Evolutionary conservation across 2,797 vertebrate genomes (phyloP).

Genomic region (Eulemur albifrons): DNA sequence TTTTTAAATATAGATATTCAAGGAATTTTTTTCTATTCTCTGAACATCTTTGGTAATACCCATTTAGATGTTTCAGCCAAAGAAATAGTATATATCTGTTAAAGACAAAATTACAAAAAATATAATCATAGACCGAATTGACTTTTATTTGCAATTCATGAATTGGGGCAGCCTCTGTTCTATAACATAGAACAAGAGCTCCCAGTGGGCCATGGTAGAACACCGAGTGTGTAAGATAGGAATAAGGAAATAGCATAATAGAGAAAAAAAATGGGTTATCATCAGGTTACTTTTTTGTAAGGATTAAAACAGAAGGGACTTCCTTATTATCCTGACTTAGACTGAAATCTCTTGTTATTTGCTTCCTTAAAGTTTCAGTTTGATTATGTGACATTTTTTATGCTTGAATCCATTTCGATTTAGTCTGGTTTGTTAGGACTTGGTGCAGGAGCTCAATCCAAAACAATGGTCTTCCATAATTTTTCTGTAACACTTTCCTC

Average conservation of each 20-base stretch:
- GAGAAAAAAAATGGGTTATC: not conserved
- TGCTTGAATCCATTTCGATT: not conserved
- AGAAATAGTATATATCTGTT: not conserved
- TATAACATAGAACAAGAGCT: not conserved
- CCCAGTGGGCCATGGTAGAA: not conserved
- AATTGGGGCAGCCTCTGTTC: not conserved
- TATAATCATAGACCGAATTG: not conserved
- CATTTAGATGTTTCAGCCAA: not conserved
- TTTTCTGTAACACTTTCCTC: not conserved
- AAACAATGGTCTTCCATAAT: not conserved
- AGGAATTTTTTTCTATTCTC: not conserved
- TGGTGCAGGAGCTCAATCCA: not conserved
- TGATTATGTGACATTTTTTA: not conserved
- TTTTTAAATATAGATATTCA: not conserved
- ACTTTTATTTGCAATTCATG: not conserved
- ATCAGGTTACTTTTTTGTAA: not conserved
- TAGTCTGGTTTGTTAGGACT: not conserved
- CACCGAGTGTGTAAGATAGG: not conserved
- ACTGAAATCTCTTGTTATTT: not conserved
- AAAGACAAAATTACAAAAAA: not conserved
- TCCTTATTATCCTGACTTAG: not conserved
- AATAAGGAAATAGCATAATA: not conserved
- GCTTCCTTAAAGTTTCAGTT: not conserved
- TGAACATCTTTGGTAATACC: not conserved
- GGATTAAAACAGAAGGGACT: not conserved